These are phyloP conservation scores for Dasyurus viverrinus DNA, from an alignment of 2,113 vertebrate species.

Conservation along the genomic window DNA sequence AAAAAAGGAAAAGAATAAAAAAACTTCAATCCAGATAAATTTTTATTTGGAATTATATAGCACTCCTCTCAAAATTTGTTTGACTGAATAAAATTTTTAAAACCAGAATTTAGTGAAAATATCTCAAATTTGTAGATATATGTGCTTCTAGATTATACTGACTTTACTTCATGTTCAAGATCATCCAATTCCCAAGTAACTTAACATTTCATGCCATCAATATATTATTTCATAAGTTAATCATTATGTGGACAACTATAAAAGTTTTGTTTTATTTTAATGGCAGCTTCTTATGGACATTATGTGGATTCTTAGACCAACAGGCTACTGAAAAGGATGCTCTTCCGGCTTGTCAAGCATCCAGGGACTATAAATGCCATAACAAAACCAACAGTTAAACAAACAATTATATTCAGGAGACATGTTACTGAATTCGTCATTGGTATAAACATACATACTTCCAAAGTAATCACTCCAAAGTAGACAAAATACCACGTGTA, in stretches of 20 bases:
- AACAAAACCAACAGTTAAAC: constrained; percentile 6
- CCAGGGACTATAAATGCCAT: background rate
- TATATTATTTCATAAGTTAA: background rate
- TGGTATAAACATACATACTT: background rate
- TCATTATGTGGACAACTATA: background rate
- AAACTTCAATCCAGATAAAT: background rate
- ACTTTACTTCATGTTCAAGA: background rate
- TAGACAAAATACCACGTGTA: constrained; percentile 3
- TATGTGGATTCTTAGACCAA: no score
- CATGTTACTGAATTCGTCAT: background rate
- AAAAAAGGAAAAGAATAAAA: background rate
- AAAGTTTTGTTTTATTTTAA: background rate
- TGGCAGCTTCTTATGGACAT: background rate
- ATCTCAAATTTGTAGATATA: background rate
- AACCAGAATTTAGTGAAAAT: background rate
- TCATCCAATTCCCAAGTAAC: background rate
- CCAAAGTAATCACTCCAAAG: constrained; percentile 6
- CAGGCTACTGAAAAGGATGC: background rate
- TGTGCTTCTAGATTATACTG: background rate
- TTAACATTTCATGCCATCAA: background rate
- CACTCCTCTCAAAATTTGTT: background rate
- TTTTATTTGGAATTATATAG: background rate
- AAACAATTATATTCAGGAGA: constrained; percentile 8
- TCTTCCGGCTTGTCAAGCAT: background rate
- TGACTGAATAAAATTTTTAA: background rate